phyloP scores from a whole-genome alignment of 2,797 vertebrate genomes.

The Peromyscus nudipes region DNA sequence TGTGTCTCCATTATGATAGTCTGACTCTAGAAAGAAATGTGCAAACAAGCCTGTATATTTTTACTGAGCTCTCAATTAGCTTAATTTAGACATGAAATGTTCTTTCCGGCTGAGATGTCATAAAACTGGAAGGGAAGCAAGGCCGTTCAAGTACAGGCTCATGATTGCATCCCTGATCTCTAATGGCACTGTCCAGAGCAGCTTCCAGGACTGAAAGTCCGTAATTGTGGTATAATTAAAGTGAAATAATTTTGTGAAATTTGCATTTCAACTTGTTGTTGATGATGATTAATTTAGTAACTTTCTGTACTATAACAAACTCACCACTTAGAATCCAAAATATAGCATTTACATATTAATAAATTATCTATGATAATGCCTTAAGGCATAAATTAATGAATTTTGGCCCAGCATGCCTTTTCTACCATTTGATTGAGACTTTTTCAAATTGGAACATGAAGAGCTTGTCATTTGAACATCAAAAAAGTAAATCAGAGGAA shows the following conservation, averaged over 20 bases:
- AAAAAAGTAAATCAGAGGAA: constrained; percentile 51
- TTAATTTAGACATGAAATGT: constrained; percentile 75
- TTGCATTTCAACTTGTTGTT: constrained; percentile 70
- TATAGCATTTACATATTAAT: constrained; percentile 79
- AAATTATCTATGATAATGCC: constrained; percentile 68
- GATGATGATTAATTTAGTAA: constrained; percentile 74
- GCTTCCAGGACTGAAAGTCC: background rate
- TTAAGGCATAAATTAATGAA: constrained; percentile 75
- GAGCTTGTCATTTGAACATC: constrained; percentile 54
- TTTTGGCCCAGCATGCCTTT: constrained; percentile 68
- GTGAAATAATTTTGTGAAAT: constrained; percentile 77
- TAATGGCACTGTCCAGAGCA: constrained; percentile 25
- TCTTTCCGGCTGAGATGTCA: constrained; percentile 66
- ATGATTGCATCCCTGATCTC: background rate
- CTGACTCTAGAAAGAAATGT: constrained; percentile 73
- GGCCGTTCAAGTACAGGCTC: background rate
- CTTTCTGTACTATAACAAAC: constrained; percentile 75
- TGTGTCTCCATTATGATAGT: constrained; percentile 70
- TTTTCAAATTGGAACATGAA: constrained; percentile 50
- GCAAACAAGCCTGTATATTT: constrained; percentile 78
- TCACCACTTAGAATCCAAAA: constrained; percentile 47
- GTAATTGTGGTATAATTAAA: constrained; percentile 73
- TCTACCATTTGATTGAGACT: constrained; percentile 52
- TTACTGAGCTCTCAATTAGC: constrained; percentile 78
- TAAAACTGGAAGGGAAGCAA: constrained; percentile 31